These are phyloP conservation scores for Xylocampa areola DNA, from an alignment of 2,888 invertebrate species.

Conservation along the genomic window DNA sequence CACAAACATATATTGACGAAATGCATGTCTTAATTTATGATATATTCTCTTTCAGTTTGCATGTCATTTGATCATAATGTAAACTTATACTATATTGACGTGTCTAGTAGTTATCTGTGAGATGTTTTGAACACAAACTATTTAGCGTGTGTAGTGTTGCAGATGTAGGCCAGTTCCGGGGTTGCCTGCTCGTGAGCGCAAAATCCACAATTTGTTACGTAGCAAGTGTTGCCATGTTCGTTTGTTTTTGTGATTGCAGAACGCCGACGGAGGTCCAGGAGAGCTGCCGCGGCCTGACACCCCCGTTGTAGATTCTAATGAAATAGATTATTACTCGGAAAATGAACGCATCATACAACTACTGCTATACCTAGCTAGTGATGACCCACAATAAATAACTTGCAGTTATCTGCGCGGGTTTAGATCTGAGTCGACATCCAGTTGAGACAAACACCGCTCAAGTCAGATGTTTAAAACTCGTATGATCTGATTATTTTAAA, in stretches of 20 bases:
- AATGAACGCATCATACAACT: constrained; percentile 59
- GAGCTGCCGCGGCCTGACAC: constrained; percentile 71
- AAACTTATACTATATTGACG: constrained; percentile 48
- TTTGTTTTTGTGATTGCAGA: constrained; percentile 88
- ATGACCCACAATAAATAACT: constrained; percentile 72
- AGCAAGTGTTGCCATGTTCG: constrained; percentile 85
- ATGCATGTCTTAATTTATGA: constrained; percentile 67
- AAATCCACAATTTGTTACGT: constrained; percentile 58
- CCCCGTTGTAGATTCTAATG: constrained; percentile 76
- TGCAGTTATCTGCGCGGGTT: constrained; percentile 40
- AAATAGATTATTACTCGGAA: constrained; percentile 61
- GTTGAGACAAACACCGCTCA: constrained; percentile 7
- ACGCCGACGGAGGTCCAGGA: constrained; percentile 66
- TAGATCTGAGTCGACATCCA: constrained; percentile 39
- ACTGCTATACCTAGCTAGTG: constrained; percentile 46
- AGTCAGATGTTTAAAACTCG: constrained; percentile 14
- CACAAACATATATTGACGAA: constrained; percentile 47
- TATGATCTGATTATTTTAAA: constrained; percentile 47
- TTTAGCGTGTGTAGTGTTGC: constrained; percentile 87
- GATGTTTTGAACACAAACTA: constrained; percentile 61
- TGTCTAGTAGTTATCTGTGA: constrained; percentile 60
- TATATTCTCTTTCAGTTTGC: constrained; percentile 77
- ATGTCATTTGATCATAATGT: constrained; percentile 56
- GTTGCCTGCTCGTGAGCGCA: constrained; percentile 75
- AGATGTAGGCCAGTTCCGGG: constrained; percentile 84